Evolutionary conservation across 53 echinoderm and acorn worm genomes (phyloP).

Genomic region (Echinarachnius parma): DNA sequence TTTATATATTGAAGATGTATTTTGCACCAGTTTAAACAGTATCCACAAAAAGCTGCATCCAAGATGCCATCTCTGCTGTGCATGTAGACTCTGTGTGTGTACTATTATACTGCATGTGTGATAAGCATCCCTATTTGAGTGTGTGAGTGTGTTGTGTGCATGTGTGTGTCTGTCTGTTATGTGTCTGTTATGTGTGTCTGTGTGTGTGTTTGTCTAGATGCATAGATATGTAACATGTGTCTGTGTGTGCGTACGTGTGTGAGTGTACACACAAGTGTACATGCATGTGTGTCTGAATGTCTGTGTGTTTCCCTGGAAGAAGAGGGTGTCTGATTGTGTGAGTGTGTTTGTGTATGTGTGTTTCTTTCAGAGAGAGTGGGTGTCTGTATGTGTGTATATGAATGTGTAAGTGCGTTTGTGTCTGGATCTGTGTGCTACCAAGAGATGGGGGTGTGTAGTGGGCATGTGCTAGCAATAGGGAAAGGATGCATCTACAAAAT

Average conservation of each 20-base stretch:
- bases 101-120: too few relatives aligned
- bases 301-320: neutral
- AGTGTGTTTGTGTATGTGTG: neutral
- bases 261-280: neutral
- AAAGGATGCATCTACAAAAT: too few relatives aligned
- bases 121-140: too few relatives aligned
- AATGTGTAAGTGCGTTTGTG: neutral
- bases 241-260: neutral
- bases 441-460: too few relatives aligned
- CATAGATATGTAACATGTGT: neutral
- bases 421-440: neutral
- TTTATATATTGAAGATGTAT: too few relatives aligned
- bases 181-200: too few relatives aligned
- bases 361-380: neutral
- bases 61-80: too few relatives aligned
- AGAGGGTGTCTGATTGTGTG: neutral
- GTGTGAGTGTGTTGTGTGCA: neutral
- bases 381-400: neutral
- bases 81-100: too few relatives aligned
- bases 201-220: neutral
- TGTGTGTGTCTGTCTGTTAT: constrained; percentile 18
- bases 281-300: neutral
- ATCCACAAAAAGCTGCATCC: too few relatives aligned
- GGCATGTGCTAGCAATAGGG: too few relatives aligned
- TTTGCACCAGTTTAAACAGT: too few relatives aligned